Evolutionary conservation across 2,888 invertebrate species (phyloP), one percentile per base, ranked within the genome.

Genomic region (Plebejus argus): DNA sequence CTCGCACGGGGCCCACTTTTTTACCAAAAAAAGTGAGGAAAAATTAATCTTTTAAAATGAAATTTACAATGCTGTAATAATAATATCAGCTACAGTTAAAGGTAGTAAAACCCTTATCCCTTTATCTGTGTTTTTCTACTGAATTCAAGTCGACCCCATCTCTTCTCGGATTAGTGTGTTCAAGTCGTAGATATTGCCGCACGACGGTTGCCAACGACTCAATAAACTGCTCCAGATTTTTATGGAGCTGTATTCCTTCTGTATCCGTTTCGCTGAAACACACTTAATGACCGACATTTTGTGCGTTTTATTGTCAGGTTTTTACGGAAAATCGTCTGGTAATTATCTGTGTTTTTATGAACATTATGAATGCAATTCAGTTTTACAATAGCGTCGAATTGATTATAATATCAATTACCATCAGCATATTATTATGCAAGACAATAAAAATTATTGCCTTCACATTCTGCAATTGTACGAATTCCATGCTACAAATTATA

Each of bases 261-360:
- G 90, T 92, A 93, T 45, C 45, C 45, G 45, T 45, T 45, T 45
- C 45, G 45, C 45, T 45, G 45, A 45, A 45, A 92, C 92, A 92
- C 90, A 89, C 91, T 91, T 93, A 93, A 93, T 93, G 91, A 90
- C 92, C 90, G 90, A 91, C 92, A 93, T 92, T 91, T 91, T 88
- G 91, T 91, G 91, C 92, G 89, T 93, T 92, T 92, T 93, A 93
- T 92, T 92, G 92, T 92, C 89, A 92, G 91, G 91, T 92, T 93
- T 93, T 93, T 93, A 93, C 91, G 87, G 87, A 90, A 92, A 90
- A 91, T 92, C 91, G 91, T 93, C 92, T 93, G 93, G 93, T 93
- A 93, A 93, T 92, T 92, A 86, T 90, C 89, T 88, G 88, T 90
- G 39, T 20, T 45, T 39, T 39, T 71, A 10, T 7, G 39, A 10